Base-by-base conservation (phyloP, 2,113 vertebrate species). In the Prunella himalayana region DNA sequence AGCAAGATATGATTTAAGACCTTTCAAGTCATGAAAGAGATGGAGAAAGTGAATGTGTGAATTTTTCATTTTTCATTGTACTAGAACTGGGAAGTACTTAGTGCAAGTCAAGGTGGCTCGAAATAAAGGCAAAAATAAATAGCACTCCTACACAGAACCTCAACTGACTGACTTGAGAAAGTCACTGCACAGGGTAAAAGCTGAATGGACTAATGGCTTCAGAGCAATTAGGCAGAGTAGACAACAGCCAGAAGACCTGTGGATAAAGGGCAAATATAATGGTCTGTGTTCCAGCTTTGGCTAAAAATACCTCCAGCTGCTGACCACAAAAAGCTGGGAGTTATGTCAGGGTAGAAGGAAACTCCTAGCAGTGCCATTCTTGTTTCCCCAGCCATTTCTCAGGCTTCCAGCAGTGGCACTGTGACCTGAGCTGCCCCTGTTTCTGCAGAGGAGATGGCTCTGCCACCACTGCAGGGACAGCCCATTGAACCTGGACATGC, bases 11-110 rank as follows among this genome's bases (percentile, higher is more conserved):
- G 59, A 91, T 93, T 87, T 93, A 94, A 83, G 41, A 49, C 45
- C 87, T 91, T 96, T 81, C 81, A 91, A 73, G 50, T 78, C 8
- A 41, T 41, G 37, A 60, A 66, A 88, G 49, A 86, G 41, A 78
- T 53, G 37, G 54, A 65, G 69, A n/a, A 91, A 93, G 70, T 45
- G 82, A 91, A 94, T 42, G 25, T 70, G 39, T 27, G 63, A 77
- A 56, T 66, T 92, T 71, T 94, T 87, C 44, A 90, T 90, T 88
- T 91, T 91, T 93, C 78, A 65, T 72, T 89, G 64, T 57, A 53
- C 16, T 70, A 35, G 41, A 69, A 44, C 50, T 42, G 49, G 44
- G 42, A 87, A 63, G 8, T 69, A 47, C 28, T 54, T n/a, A 17
- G 21, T 61, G n/a, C 45, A 86, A 83, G 60, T 53, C 64, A 77